Percentiles rank a stretch among this genome's conserved stretches.
Conservation (phyloP, 35 echinoderm and acorn worm species). For the Heliocidaris tuberculata region DNA sequence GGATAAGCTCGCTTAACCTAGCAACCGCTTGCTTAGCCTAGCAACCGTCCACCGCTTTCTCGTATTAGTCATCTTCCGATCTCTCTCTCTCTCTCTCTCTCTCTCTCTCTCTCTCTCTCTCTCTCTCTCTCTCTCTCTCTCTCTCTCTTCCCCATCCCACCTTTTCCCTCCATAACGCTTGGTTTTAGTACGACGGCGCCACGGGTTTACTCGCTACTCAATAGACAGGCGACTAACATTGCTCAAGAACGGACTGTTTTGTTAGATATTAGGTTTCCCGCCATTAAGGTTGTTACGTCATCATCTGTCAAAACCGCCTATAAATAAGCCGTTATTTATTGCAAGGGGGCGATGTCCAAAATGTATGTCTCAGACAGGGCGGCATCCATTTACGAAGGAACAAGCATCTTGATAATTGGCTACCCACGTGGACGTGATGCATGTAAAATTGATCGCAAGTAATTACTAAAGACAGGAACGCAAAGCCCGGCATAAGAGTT, state of each 20-base stretch:
- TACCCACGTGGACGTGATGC: neutral
- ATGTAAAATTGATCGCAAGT: neutral
- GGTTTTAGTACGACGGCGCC: neutral
- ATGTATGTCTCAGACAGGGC: neutral
- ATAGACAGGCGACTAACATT: neutral
- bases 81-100: neutral
- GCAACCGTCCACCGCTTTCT: neutral
- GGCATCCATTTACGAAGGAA: neutral
- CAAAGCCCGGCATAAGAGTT: neutral
- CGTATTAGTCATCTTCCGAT: neutral
- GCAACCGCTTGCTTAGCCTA: neutral
- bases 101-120: neutral
- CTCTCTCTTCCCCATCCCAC: neutral
- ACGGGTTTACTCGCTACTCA: neutral
- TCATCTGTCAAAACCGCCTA: neutral
- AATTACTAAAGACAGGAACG: neutral
- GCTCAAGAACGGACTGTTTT: neutral
- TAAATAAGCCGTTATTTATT: neutral
- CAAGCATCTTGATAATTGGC: neutral
- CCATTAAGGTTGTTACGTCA: constrained; percentile 2
- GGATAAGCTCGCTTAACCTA: neutral
- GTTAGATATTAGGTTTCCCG: neutral
- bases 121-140: neutral
- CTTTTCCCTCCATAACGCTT: neutral
- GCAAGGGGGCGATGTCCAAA: neutral